Percentiles rank a stretch among this genome's conserved stretches.
Evolutionary conservation across 2,113 vertebrate species (phyloP).

Genomic region (Noctilio leporinus): DNA sequence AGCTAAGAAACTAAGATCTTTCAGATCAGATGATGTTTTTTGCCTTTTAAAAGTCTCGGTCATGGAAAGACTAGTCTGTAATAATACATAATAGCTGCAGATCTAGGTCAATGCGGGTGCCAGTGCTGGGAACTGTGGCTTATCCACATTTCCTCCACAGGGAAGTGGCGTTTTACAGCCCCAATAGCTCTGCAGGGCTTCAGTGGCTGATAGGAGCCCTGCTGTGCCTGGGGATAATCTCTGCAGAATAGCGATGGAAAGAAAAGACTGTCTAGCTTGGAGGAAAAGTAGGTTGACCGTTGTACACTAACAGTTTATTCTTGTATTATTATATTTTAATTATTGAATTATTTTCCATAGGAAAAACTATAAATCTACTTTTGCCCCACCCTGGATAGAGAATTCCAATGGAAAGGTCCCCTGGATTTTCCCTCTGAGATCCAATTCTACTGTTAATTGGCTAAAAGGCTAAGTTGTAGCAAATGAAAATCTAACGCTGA

Average conservation of each 20-base stretch:
- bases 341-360: no score
- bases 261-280: background rate
- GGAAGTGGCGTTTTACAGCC: background rate
- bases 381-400: background rate
- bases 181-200: background rate
- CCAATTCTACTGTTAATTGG: background rate
- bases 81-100: background rate
- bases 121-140: rapidly evolving
- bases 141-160: background rate
- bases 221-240: background rate
- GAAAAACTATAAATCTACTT: no score
- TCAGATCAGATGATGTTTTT: slow-evolving; percentile 60
- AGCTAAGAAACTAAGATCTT: slow-evolving; percentile 53
- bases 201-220: background rate
- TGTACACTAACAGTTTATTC: no score
- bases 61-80: slow-evolving; percentile 31
- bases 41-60: slow-evolving; percentile 40
- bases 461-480: background rate
- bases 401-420: background rate
- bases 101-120: background rate
- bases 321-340: no score
- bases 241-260: background rate
- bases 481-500: background rate
- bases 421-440: slow-evolving; percentile 21
- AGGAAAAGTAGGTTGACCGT: no score